Evolutionary conservation across 2,797 vertebrate genomes (phyloP), one percentile per base, ranked within the genome.

Genomic region (Meriones psammophilus): DNA sequence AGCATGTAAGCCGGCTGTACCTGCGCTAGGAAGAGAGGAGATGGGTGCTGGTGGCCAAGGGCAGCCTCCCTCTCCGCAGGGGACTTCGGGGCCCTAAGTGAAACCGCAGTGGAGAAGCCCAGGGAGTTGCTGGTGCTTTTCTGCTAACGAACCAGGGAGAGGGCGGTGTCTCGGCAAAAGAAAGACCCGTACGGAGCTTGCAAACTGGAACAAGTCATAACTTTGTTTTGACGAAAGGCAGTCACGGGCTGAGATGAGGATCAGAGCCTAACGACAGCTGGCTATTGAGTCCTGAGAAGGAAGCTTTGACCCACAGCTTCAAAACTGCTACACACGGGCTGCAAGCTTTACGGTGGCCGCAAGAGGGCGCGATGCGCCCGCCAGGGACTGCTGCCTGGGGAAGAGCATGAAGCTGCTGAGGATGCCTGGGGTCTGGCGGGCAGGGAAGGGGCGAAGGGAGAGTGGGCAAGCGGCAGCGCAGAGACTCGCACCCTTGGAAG

Each of bases 301-400:
- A 68, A 78, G n/a, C 68, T 58, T 60, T 1, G 28, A 68, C 5
- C 15, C 1, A 46, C 2, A 22, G 0, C 4, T 69, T 50, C 17
- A 18, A 80, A 89, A 74, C 36, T 36, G 13, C 2, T 30, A 17
- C 42, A 77, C 26, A 24, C 74, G 17, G 54, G 22, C 28, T 94
- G 96, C 92, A 97, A 92, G 17, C 96, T 94, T 60, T 0, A 39
- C 39, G 26, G 24, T 3, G 13, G 94, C 97, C 98, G 97, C 98
- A 60, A 97, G 98, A 95, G 97, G 98, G 98, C 97, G 97, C 96
- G 73, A 96, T 92, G 95, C 94, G 15, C 94, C 97, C 97, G 93
- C 39, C 56, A 97, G 97, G 83, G 92, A 91, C 79, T 6, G 4
- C 68, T 92, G 42, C 8, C 0, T 0, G 60, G 20, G 76, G 36